These are phyloP conservation scores for Pseudopodoces humilis DNA, from an alignment of 2,113 vertebrate genomes.

Conservation along the genomic window DNA sequence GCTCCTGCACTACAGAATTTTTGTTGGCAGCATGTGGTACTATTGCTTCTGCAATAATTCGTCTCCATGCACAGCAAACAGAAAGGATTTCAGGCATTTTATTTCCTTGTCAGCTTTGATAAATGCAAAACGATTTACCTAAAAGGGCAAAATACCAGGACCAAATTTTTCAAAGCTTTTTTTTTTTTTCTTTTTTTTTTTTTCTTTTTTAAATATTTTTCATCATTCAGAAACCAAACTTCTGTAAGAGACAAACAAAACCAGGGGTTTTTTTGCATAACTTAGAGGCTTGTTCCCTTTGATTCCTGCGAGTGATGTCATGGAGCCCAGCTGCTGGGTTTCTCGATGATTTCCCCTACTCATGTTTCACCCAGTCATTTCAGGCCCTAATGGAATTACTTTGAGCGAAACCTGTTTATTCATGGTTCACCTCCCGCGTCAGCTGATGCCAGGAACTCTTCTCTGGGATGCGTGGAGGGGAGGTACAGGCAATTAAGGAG, in stretches of 20 bases:
- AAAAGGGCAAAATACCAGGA: constrained; percentile 64
- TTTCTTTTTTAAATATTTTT: background rate
- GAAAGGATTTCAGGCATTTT: constrained; percentile 69
- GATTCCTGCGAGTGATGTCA: constrained; percentile 76
- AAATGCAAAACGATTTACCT: constrained; percentile 65
- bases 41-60: constrained; percentile 47
- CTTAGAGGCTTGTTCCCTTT: constrained; percentile 70
- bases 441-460: constrained; percentile 65
- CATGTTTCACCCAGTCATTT: constrained; percentile 74
- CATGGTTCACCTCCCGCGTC: constrained; percentile 66
- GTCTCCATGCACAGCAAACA: constrained; percentile 39
- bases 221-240: constrained; percentile 44
- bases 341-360: constrained; percentile 73
- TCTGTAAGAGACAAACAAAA: constrained; percentile 63
- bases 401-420: constrained; percentile 59
- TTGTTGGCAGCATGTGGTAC: constrained; percentile 44
- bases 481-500: background rate
- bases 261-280: constrained; percentile 65
- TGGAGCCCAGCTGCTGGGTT: constrained; percentile 76
- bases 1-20: constrained; percentile 24
- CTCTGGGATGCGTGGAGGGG: background rate
- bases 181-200: background rate
- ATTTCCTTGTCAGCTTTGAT: constrained; percentile 70
- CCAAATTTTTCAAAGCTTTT: constrained; percentile 57
- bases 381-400: constrained; percentile 76